phyloP scores from a whole-genome alignment of 2,797 vertebrate species.

The Oceanodroma leucorhoa region DNA sequence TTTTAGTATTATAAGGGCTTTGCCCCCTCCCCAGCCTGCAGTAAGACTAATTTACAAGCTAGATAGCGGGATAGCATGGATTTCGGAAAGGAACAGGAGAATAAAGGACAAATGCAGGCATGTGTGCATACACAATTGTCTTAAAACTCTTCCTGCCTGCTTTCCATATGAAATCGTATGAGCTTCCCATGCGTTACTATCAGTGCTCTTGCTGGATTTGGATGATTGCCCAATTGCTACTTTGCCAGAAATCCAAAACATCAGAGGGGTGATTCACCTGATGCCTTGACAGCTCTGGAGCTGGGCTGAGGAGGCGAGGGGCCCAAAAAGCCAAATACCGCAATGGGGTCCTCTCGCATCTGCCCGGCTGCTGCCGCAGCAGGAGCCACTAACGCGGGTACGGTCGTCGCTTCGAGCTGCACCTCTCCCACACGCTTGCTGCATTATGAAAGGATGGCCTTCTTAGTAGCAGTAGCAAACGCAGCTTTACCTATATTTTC shows the following conservation, averaged over 20 bases:
- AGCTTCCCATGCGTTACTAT: conserved; percentile 1
- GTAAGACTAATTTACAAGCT: neutral
- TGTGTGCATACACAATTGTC: neutral
- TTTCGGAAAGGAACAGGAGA: neutral
- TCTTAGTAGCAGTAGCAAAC: rapidly evolving
- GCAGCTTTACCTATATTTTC: neutral
- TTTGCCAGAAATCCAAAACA: conserved; percentile 3
- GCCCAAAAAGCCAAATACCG: neutral
- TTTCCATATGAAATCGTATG: neutral
- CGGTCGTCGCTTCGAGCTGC: neutral
- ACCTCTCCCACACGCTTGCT: rapidly evolving
- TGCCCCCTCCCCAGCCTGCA: neutral
- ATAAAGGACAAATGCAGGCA: neutral
- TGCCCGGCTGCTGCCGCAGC: neutral
- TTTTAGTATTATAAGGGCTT: neutral
- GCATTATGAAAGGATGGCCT: rapidly evolving
- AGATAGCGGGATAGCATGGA: rapidly evolving
- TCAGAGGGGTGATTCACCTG: conserved; percentile 18
- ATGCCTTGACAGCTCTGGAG: conserved; percentile 9
- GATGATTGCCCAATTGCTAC: neutral
- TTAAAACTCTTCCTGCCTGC: neutral
- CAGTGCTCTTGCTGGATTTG: neutral
- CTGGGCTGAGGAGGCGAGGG: neutral
- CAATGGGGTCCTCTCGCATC: rapidly evolving
- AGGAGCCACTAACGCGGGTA: rapidly evolving